phyloP scores from a whole-genome alignment of 2,113 vertebrate species.

The Vulpes vulpes region DNA sequence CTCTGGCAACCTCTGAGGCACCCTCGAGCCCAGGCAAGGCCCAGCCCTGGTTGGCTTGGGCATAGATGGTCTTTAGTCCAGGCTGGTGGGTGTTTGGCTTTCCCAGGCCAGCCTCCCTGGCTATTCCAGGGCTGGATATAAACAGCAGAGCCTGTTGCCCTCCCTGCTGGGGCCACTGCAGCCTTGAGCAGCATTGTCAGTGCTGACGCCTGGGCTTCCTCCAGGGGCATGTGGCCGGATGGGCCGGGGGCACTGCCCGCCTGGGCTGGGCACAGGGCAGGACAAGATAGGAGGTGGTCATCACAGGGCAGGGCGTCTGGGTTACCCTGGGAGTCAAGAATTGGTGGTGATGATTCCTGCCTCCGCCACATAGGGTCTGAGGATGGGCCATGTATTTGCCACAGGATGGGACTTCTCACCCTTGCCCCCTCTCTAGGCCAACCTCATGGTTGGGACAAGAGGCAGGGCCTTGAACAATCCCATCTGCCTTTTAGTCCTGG shows the following conservation, averaged over 20 bases:
- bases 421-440: background rate
- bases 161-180: constrained; percentile 39
- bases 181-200: constrained; percentile 70
- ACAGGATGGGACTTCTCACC: background rate
- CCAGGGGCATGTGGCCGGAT: constrained; percentile 63
- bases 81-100: constrained; percentile 65
- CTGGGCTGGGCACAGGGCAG: background rate
- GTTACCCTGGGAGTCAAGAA: background rate
- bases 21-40: constrained; percentile 65
- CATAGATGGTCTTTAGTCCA: constrained; percentile 18
- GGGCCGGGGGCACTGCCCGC: constrained; percentile 56
- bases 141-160: constrained; percentile 74
- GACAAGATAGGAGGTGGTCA: background rate
- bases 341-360: background rate
- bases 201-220: constrained; percentile 71
- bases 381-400: background rate
- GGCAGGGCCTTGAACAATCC: background rate
- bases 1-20: constrained; percentile 49
- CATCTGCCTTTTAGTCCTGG: background rate
- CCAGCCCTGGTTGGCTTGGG: constrained; percentile 61
- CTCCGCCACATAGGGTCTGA: background rate
- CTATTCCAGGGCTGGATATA: constrained; percentile 77
- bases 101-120: constrained; percentile 69
- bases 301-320: rapidly evolving
- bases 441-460: background rate